Evolutionary conservation across 2,888 invertebrate species (phyloP).

Genomic region (Caenorhabditis sp.): DNA sequence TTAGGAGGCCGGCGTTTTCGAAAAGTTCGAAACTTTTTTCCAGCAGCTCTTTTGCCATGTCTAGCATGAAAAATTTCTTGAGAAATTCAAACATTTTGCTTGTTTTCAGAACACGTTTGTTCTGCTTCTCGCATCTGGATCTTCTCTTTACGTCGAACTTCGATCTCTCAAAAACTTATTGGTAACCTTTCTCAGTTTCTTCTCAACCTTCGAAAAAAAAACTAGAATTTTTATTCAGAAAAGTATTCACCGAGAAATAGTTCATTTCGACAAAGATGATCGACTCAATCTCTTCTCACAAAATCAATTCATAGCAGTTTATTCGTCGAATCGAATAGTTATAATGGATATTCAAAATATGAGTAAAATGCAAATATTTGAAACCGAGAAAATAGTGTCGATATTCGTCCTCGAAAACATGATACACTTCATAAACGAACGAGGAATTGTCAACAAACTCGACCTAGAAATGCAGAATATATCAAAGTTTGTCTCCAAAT

Average conservation of each 20-base stretch:
- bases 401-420: neutral
- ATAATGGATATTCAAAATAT: conserved; percentile 19
- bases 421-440: neutral
- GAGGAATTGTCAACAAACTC: neutral
- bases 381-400: neutral
- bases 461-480: neutral
- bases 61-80: too few species aligned
- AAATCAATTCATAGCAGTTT: conserved; percentile 30
- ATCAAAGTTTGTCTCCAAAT: neutral
- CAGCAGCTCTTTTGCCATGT: too few species aligned
- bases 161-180: conserved; percentile 43
- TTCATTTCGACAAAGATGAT: conserved; percentile 2
- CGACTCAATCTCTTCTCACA: conserved; percentile 17
- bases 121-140: conserved; percentile 24
- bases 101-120: conserved; percentile 46
- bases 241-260: conserved; percentile 19
- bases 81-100: too few species aligned
- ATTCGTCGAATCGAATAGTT: neutral
- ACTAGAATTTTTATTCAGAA: conserved; percentile 23
- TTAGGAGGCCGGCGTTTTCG: too few species aligned
- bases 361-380: conserved; percentile 6
- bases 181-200: conserved; percentile 11
- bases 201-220: neutral
- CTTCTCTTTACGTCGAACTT: conserved; percentile 29
- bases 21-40: too few species aligned